Percentiles rank a stretch among this genome's conserved stretches.
Evolutionary conservation across 2,888 invertebrate species (phyloP).

Genomic region (Smittia sp.): DNA sequence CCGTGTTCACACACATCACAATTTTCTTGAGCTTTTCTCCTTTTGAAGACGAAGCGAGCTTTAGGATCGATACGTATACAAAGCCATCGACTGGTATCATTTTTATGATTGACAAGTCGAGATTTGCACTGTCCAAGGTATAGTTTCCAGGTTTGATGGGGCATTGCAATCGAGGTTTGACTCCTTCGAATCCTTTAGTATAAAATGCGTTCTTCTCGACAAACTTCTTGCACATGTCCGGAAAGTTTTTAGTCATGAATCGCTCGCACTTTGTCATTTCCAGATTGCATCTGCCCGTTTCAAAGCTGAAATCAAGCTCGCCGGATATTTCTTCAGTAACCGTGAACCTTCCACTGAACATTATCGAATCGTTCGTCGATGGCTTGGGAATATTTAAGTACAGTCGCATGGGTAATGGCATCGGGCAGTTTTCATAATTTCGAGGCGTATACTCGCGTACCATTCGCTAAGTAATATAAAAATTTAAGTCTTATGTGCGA

Average conservation of each 20-base stretch:
- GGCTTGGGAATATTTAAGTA: background rate
- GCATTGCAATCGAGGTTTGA: background rate
- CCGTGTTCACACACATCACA: background rate
- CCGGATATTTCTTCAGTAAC: background rate
- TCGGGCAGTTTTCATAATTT: background rate
- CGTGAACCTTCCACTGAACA: background rate
- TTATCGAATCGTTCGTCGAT: background rate
- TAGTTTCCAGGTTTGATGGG: slow-evolving; percentile 2
- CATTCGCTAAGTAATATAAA: too few relatives aligned
- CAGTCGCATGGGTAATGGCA: background rate
- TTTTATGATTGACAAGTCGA: background rate
- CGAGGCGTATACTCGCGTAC: too few relatives aligned
- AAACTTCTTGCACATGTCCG: background rate
- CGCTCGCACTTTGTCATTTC: background rate
- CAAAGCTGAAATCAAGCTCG: background rate
- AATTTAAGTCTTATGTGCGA: too few relatives aligned
- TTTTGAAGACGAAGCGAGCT: background rate
- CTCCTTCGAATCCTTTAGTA: background rate
- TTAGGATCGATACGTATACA: background rate
- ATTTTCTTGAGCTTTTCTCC: background rate
- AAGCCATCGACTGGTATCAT: slow-evolving; percentile 11
- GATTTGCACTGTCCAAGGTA: background rate
- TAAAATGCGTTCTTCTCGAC: background rate
- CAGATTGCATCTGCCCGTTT: background rate
- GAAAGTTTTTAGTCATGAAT: background rate